Percentiles rank a stretch among this genome's conserved stretches.
Conservation (phyloP, 2,888 invertebrate genomes). For the Lasioglossum oenotherae region DNA sequence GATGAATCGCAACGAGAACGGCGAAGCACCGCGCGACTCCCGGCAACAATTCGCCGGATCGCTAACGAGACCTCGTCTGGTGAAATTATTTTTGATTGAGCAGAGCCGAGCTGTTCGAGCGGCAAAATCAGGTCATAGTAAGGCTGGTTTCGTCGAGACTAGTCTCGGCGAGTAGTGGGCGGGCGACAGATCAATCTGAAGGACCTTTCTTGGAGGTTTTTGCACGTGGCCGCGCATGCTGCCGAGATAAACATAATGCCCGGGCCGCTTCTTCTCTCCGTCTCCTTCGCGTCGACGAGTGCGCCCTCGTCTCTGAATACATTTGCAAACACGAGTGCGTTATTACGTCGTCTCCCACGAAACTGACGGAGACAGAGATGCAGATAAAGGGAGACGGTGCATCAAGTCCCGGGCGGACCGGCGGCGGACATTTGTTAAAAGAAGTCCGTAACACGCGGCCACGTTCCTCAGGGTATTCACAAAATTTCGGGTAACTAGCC, state of each 20-base stretch:
- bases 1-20: neutral
- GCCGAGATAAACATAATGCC: slow-evolving; percentile 35
- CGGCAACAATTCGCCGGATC: slow-evolving; percentile 26
- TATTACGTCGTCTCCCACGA: neutral
- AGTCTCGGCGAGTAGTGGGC: neutral
- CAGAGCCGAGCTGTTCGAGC: slow-evolving; percentile 22
- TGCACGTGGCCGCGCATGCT: slow-evolving; percentile 40
- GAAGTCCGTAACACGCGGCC: neutral
- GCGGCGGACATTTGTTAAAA: neutral
- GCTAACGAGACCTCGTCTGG: slow-evolving; percentile 37
- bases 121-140: slow-evolving; percentile 37
- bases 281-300: slow-evolving; percentile 15
- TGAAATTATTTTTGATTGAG: slow-evolving; percentile 49
- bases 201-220: slow-evolving; percentile 25
- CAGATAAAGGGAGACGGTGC: neutral
- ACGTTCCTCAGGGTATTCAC: neutral
- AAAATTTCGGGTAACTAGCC: too few relatives aligned
- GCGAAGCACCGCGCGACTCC: neutral
- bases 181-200: slow-evolving; percentile 38
- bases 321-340: slow-evolving; percentile 12
- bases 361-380: neutral
- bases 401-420: neutral
- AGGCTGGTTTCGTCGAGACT: slow-evolving; percentile 10
- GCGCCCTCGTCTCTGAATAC: slow-evolving; percentile 12
- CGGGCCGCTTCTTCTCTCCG: neutral